phyloP scores from a whole-genome alignment of 2,888 invertebrate genomes.

The Gryllus longicercus region DNA sequence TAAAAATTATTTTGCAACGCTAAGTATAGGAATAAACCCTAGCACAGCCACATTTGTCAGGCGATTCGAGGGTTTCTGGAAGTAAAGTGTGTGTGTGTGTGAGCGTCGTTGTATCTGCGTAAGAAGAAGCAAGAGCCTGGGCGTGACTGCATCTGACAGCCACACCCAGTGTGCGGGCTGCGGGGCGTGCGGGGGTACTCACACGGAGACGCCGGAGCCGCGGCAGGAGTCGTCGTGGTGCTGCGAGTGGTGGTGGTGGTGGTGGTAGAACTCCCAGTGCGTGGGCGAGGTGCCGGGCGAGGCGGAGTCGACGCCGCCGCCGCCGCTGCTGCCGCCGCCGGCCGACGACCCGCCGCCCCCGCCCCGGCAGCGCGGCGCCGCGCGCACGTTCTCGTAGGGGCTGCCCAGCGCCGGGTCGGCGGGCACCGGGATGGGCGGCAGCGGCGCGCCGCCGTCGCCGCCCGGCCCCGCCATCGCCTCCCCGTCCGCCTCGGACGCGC shows the following conservation, averaged over 20 bases:
- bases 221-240: conserved; percentile 19
- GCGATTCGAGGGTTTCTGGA: too few relatives aligned
- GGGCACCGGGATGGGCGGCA: conserved; percentile 64
- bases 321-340: conserved; percentile 39
- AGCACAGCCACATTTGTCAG: too few relatives aligned
- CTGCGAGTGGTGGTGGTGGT: conserved; percentile 20
- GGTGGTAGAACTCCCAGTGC: conserved; percentile 53
- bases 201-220: conserved; percentile 18
- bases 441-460: conserved; percentile 51
- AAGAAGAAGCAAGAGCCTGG: too few relatives aligned
- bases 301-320: conserved; percentile 47
- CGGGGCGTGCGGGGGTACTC: neutral
- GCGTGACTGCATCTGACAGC: too few relatives aligned
- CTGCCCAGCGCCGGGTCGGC: conserved; percentile 59
- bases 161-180: too few relatives aligned
- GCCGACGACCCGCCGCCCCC: conserved; percentile 52
- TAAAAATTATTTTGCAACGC: too few relatives aligned
- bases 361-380: conserved; percentile 44
- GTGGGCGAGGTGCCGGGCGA: conserved; percentile 56
- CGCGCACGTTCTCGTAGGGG: conserved; percentile 62
- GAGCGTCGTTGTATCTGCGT: too few relatives aligned
- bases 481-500: neutral
- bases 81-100: too few relatives aligned
- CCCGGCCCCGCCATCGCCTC: conserved; percentile 26
- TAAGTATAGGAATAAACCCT: too few relatives aligned